These are phyloP conservation scores for Sinonovacula constricta DNA, from an alignment of 1,140 invertebrate species.

Conservation along the genomic window DNA sequence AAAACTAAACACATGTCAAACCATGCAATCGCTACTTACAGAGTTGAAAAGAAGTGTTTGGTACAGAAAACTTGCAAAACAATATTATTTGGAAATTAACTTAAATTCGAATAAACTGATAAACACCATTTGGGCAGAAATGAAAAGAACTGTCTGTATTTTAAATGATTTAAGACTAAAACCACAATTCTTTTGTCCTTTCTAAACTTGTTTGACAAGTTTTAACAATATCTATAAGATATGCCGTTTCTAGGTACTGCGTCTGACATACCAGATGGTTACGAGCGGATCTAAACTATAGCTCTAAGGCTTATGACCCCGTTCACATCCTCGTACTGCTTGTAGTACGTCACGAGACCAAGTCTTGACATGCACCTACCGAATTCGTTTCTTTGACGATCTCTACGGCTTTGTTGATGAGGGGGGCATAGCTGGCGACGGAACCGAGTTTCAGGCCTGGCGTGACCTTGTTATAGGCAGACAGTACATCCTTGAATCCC, in stretches of 20 bases:
- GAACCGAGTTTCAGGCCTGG: slow-evolving; percentile 11
- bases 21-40: too few relatives aligned
- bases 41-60: too few relatives aligned
- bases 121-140: too few relatives aligned
- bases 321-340: background rate
- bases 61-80: too few relatives aligned
- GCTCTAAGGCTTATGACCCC: background rate
- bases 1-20: too few relatives aligned
- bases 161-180: too few relatives aligned
- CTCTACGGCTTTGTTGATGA: slow-evolving; percentile 32
- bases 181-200: too few relatives aligned
- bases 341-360: background rate
- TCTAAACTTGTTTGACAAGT: too few relatives aligned
- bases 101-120: too few relatives aligned
- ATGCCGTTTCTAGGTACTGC: slow-evolving; percentile 65
- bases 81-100: too few relatives aligned
- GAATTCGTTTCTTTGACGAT: slow-evolving; percentile 35
- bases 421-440: slow-evolving; percentile 20
- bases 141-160: too few relatives aligned
- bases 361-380: background rate
- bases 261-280: background rate
- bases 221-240: too few relatives aligned
- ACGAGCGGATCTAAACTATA: background rate
- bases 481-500: slow-evolving; percentile 21
- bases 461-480: slow-evolving; percentile 18